These are phyloP conservation scores for Parnassius smintheus DNA, from an alignment of 2,888 invertebrate genomes.

Conservation along the genomic window DNA sequence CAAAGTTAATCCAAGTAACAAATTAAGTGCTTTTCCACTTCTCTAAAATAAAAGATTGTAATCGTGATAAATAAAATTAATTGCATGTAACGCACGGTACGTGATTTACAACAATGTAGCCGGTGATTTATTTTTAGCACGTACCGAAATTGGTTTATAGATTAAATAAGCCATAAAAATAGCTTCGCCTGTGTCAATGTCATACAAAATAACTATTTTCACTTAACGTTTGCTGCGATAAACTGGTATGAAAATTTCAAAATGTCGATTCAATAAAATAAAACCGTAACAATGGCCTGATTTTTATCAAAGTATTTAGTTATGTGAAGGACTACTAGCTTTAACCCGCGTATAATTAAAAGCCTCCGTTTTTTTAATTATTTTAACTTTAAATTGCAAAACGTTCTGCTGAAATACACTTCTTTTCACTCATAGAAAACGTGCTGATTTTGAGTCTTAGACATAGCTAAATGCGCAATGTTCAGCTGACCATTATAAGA, in stretches of 20 bases:
- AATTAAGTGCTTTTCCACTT: constrained; percentile 43
- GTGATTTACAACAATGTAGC: constrained; percentile 19
- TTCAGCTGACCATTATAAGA: too few relatives aligned
- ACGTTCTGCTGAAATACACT: too few relatives aligned
- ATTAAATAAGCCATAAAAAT: constrained; percentile 14
- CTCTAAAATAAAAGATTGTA: constrained; percentile 49
- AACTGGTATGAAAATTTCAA: constrained; percentile 5
- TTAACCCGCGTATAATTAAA: too few relatives aligned
- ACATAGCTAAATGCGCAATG: too few relatives aligned
- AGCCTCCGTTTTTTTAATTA: too few relatives aligned
- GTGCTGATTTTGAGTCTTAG: too few relatives aligned
- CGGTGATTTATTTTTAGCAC: constrained; percentile 17
- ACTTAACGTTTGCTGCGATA: constrained; percentile 1
- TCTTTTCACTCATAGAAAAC: too few relatives aligned
- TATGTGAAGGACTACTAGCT: too few relatives aligned
- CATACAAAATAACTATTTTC: constrained; percentile 16
- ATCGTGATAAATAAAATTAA: constrained; percentile 62
- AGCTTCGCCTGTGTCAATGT: constrained; percentile 22
- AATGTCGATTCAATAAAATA: background rate
- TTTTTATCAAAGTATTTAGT: too few relatives aligned
- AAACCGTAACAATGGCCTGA: too few relatives aligned
- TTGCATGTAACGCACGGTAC: constrained; percentile 37
- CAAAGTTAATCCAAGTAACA: constrained; percentile 52
- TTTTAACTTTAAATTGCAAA: too few relatives aligned
- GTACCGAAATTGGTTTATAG: constrained; percentile 7